phyloP scores from a whole-genome alignment of 2,888 invertebrate genomes.

The Sussaba pulchella region DNA sequence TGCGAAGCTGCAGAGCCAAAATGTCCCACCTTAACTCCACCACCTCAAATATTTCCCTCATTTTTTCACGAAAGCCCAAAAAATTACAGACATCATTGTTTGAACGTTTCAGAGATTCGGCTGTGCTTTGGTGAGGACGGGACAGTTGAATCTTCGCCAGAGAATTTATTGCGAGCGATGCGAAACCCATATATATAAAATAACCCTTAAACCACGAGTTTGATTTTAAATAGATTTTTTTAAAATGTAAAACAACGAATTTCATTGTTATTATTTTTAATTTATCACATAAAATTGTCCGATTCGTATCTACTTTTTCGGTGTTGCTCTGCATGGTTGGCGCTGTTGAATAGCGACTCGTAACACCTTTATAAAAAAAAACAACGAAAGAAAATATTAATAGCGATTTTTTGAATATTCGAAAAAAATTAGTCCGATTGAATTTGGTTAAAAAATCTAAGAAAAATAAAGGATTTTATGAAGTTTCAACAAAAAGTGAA shows the following conservation, averaged over 20 bases:
- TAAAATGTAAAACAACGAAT: background rate
- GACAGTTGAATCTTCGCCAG: slow-evolving; percentile 94
- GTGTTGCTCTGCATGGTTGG: slow-evolving; percentile 93
- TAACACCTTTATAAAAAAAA: slow-evolving; percentile 90
- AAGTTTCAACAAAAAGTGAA: background rate
- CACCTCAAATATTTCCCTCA: too few species aligned
- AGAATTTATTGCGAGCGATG: slow-evolving; percentile 91
- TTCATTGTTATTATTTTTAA: background rate
- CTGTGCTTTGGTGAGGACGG: slow-evolving; percentile 93
- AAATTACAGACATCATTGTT: too few species aligned
- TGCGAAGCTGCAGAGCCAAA: slow-evolving; percentile 85
- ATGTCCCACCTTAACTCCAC: too few species aligned
- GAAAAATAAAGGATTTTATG: background rate
- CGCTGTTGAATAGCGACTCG: slow-evolving; percentile 91
- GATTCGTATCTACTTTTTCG: slow-evolving; percentile 94
- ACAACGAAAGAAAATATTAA: too few species aligned
- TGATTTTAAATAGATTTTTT: too few species aligned
- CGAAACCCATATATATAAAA: slow-evolving; percentile 93
- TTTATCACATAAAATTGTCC: slow-evolving; percentile 95
- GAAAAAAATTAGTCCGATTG: too few species aligned
- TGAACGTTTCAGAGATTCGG: slow-evolving; percentile 97
- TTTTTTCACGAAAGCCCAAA: too few species aligned
- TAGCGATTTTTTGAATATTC: too few species aligned
- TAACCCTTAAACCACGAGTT: too few species aligned
- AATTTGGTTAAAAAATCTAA: too few species aligned